A percentile compares a stretch with the other conserved stretches of the same genome.
These are phyloP conservation scores for Todiramphus chloris DNA, from an alignment of 2,113 vertebrate species.

Conservation along the genomic window DNA sequence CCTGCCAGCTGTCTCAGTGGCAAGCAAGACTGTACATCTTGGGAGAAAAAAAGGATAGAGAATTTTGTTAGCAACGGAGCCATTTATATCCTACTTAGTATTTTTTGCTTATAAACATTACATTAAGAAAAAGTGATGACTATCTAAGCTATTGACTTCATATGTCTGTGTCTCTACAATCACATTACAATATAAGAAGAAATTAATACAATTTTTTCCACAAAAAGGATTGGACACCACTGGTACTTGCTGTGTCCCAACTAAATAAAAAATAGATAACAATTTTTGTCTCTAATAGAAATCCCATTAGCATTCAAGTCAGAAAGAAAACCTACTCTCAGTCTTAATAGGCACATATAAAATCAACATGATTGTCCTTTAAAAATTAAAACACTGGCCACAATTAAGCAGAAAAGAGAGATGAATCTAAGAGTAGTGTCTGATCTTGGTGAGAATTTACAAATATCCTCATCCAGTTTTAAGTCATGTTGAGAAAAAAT, in stretches of 20 bases:
- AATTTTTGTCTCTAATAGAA: background rate
- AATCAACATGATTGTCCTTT: background rate
- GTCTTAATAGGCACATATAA: background rate
- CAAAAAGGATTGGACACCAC: background rate
- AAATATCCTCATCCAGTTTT: background rate
- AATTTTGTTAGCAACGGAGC: background rate
- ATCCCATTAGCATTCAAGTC: background rate
- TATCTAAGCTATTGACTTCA: background rate
- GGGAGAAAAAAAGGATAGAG: background rate
- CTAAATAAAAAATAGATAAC: background rate
- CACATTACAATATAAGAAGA: background rate
- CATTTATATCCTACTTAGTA: slow-evolving; percentile 15
- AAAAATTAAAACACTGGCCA: background rate
- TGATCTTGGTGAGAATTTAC: background rate
- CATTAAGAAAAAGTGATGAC: background rate
- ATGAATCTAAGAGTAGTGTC: background rate
- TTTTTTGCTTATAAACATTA: background rate
- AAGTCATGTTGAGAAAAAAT: background rate
- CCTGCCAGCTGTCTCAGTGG: slow-evolving; percentile 5
- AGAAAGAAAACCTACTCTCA: background rate
- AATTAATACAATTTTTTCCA: background rate
- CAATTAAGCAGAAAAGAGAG: background rate
- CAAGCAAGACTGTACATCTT: background rate
- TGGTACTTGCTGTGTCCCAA: background rate
- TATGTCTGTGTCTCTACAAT: background rate